Evolutionary conservation across 2,797 vertebrate genomes (phyloP).

Genomic region (Garrulus glandarius): DNA sequence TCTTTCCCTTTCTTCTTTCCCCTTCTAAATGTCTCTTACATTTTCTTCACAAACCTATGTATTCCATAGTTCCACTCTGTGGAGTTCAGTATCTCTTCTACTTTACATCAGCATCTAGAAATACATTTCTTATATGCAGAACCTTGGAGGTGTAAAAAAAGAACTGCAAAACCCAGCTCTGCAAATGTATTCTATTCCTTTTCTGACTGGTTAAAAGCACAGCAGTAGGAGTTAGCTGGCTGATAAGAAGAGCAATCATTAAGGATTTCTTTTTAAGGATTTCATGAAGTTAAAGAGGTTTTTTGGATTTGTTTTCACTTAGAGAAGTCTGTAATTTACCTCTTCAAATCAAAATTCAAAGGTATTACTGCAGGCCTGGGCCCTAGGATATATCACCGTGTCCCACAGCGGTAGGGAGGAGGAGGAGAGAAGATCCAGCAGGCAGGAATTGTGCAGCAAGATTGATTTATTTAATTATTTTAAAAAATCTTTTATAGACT

Average conservation of each 20-base stretch:
- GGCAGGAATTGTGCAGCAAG: too few relatives aligned
- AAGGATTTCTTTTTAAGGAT: not conserved
- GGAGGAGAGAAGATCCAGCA: too few relatives aligned
- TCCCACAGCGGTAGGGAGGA: too few relatives aligned
- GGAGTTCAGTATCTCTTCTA: not conserved
- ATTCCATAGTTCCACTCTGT: not conserved
- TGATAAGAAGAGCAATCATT: not conserved
- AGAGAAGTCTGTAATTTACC: not conserved
- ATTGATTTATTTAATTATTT: too few relatives aligned
- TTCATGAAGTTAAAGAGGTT: not conserved
- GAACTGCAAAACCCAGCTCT: not conserved
- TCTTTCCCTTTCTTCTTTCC: not conserved
- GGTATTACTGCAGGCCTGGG: too few relatives aligned
- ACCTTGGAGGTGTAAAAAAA: not conserved
- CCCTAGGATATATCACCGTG: too few relatives aligned
- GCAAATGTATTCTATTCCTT: not conserved
- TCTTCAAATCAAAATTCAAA: not conserved
- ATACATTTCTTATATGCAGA: not conserved
- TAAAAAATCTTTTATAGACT: too few relatives aligned
- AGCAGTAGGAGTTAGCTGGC: not conserved
- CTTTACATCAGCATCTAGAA: not conserved
- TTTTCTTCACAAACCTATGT: not conserved
- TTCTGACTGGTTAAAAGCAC: not conserved
- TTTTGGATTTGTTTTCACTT: not conserved
- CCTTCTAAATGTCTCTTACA: not conserved